Conservation (phyloP, 2,888 invertebrate species). For the Rotaria magnacalcarata region DNA sequence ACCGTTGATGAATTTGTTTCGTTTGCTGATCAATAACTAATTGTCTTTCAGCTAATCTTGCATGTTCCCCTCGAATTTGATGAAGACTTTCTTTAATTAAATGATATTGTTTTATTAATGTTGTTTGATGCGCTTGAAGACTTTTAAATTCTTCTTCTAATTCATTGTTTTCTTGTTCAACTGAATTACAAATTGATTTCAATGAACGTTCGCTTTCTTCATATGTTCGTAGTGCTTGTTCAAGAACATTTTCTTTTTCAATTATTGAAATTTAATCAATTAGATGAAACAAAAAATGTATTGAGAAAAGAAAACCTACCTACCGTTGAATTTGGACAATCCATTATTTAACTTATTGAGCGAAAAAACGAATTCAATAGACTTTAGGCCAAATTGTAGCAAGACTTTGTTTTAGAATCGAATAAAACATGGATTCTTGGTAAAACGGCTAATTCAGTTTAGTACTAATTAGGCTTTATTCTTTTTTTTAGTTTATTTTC, state of each 20-base stretch:
- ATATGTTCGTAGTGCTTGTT: conserved; percentile 2
- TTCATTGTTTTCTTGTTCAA: background rate
- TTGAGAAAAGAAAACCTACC: background rate
- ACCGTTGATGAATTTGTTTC: background rate
- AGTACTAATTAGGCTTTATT: too few relatives aligned
- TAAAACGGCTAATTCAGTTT: too few relatives aligned
- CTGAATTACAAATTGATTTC: background rate
- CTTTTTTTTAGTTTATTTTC: too few relatives aligned
- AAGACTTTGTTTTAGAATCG: too few relatives aligned
- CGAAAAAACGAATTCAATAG: too few relatives aligned
- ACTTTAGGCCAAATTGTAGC: too few relatives aligned
- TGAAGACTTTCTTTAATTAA: background rate
- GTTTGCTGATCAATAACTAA: background rate
- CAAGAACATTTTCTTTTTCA: background rate
- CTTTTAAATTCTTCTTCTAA: background rate
- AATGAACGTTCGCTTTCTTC: conserved; percentile 23
- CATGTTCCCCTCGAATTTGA: background rate
- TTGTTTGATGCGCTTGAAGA: background rate
- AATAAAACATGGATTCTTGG: too few relatives aligned
- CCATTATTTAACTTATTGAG: background rate
- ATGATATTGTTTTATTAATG: conserved; percentile 7
- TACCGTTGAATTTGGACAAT: background rate
- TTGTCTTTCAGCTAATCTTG: background rate
- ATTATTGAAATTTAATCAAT: background rate
- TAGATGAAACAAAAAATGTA: background rate